Conservation (phyloP, 2,113 vertebrate genomes). For the Gavia stellata region DNA sequence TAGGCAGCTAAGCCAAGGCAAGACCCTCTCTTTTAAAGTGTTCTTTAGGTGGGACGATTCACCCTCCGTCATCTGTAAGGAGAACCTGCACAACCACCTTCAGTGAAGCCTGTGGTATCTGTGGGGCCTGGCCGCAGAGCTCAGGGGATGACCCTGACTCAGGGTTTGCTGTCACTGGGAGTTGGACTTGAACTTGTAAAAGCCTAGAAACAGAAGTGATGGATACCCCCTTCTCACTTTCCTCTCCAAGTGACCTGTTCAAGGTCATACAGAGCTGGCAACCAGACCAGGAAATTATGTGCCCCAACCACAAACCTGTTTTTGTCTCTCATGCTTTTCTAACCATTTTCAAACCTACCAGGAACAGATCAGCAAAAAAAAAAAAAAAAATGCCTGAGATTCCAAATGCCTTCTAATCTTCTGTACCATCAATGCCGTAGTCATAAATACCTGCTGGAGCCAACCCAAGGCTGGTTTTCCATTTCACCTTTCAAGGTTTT, state of each 20-base stretch:
- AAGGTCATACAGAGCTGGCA: background rate
- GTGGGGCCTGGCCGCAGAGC: background rate
- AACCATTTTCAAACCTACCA: background rate
- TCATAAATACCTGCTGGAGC: background rate
- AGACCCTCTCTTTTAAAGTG: background rate
- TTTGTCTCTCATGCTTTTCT: background rate
- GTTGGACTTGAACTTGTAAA: background rate
- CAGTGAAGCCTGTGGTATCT: background rate
- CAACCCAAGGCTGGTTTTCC: background rate
- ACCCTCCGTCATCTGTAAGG: background rate
- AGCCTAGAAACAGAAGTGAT: background rate
- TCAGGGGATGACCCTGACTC: background rate
- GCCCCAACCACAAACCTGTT: background rate
- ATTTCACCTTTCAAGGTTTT: background rate
- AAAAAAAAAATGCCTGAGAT: background rate
- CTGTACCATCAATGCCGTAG: background rate
- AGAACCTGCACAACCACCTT: background rate
- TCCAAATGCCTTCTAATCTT: constrained; percentile 24
- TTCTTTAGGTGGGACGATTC: background rate
- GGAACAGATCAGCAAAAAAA: background rate
- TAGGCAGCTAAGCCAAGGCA: background rate
- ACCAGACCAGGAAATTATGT: background rate
- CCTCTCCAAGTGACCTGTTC: background rate
- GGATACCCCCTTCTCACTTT: background rate
- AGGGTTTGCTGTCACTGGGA: background rate